Conservation (phyloP, 2,113 vertebrate genomes). For the Microtus oregoni region DNA sequence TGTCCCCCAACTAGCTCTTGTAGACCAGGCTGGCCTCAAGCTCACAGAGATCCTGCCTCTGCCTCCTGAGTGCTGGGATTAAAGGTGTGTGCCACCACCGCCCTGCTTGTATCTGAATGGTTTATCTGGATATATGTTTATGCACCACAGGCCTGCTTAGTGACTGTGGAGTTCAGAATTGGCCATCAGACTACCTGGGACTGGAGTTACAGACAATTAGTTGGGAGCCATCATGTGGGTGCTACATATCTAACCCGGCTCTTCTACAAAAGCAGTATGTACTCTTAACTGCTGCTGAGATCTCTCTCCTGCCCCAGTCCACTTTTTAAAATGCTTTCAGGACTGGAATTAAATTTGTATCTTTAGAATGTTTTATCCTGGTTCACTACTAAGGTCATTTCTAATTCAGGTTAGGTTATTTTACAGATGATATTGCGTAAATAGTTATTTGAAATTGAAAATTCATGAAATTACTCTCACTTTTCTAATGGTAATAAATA, state of each 20-base stretch:
- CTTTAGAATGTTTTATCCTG: not conserved
- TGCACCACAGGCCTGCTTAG: not conserved
- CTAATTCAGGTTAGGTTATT: not conserved
- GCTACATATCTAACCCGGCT: not conserved
- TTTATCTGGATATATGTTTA: not conserved
- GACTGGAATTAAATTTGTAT: not conserved
- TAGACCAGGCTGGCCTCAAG: no score
- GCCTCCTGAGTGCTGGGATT: no score
- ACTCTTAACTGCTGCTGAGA: not conserved
- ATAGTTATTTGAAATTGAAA: not conserved
- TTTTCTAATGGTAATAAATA: not conserved
- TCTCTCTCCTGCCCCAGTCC: not conserved
- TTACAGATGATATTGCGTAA: not conserved
- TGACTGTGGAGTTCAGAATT: not conserved
- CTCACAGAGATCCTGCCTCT: no score
- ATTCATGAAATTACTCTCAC: not conserved
- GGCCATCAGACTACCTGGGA: not conserved
- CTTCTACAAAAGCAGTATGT: not conserved
- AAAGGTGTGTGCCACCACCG: no score
- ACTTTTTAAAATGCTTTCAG: not conserved
- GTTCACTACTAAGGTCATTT: not conserved
- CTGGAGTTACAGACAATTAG: not conserved
- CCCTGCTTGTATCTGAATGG: not conserved
- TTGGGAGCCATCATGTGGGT: not conserved
- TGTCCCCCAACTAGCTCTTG: no score